Evolutionary conservation across 2,888 invertebrate species (phyloP).

Genomic region (Acleris literana): DNA sequence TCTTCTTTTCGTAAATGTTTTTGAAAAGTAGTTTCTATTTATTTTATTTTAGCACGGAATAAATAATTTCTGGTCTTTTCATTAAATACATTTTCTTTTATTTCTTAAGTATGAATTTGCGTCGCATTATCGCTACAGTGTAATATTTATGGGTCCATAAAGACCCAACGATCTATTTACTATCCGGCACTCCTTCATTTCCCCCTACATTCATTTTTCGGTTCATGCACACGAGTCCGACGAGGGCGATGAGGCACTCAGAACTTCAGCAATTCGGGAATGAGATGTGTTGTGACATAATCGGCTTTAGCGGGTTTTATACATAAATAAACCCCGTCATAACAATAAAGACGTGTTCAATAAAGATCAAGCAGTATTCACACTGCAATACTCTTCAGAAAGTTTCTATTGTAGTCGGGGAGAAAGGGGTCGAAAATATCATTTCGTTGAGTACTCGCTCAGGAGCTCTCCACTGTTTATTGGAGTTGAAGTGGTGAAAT

Average conservation of each 20-base stretch:
- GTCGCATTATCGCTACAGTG: neutral
- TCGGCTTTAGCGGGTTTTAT: constrained; percentile 4
- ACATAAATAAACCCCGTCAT: constrained; percentile 1
- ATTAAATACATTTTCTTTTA: too few species aligned
- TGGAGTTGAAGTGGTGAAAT: constrained; percentile 30
- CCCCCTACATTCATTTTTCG: constrained; percentile 25
- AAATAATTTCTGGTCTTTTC: too few species aligned
- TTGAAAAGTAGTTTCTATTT: neutral
- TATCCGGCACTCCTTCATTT: constrained; percentile 10
- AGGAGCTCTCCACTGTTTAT: constrained; percentile 37
- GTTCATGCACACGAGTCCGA: constrained; percentile 19
- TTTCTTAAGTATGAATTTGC: neutral
- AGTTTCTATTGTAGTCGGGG: constrained; percentile 2
- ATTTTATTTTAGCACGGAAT: neutral
- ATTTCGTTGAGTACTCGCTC: constrained; percentile 29
- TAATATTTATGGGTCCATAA: neutral
- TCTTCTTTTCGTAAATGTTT: neutral
- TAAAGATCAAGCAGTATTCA: neutral
- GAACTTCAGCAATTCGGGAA: constrained; percentile 22
- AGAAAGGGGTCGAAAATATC: constrained; percentile 29
- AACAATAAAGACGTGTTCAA: neutral
- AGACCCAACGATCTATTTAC: constrained; percentile 8
- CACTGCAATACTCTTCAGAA: constrained; percentile 22
- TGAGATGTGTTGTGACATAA: constrained; percentile 16
- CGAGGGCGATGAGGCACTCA: constrained; percentile 9